These are phyloP conservation scores for Vulpes ferrilata DNA, from an alignment of 2,113 vertebrate species.

Conservation along the genomic window DNA sequence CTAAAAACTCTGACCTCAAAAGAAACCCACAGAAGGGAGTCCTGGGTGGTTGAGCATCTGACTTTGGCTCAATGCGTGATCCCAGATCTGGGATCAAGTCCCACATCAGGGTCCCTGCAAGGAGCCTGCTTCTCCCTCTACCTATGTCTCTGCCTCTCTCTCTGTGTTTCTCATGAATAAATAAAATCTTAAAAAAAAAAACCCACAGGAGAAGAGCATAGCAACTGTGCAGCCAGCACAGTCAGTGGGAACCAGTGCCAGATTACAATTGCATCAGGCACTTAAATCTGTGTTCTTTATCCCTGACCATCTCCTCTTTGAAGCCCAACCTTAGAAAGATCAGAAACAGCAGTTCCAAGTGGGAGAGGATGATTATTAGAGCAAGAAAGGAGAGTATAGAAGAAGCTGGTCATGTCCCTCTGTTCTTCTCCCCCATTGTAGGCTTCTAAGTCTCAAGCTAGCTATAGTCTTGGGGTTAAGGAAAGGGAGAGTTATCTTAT, in stretches of 20 bases:
- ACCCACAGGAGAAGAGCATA: background rate
- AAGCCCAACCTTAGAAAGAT: background rate
- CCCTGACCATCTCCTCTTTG: background rate
- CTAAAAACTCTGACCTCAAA: background rate
- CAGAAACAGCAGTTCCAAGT: background rate
- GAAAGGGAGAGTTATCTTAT: background rate
- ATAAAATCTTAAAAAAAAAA: too few relatives aligned
- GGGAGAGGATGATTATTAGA: background rate
- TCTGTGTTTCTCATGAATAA: too few relatives aligned
- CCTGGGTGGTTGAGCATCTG: too few relatives aligned
- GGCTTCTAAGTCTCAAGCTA: too few relatives aligned
- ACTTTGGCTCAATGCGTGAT: too few relatives aligned
- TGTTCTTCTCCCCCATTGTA: background rate
- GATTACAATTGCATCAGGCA: background rate
- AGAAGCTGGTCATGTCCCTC: background rate
- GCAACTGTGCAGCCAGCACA: too few relatives aligned
- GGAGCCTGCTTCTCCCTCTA: too few relatives aligned
- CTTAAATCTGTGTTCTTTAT: background rate
- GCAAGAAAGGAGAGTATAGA: background rate
- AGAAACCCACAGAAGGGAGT: background rate
- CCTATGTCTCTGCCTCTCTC: too few relatives aligned
- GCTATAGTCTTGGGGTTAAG: background rate
- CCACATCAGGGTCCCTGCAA: too few relatives aligned
- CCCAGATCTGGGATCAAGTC: too few relatives aligned
- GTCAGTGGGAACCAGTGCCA: too few relatives aligned